A percentile compares a stretch with the other conserved stretches of the same genome.
Evolutionary conservation across 2,113 vertebrate genomes (phyloP).

Genomic region (Capra hircus): DNA sequence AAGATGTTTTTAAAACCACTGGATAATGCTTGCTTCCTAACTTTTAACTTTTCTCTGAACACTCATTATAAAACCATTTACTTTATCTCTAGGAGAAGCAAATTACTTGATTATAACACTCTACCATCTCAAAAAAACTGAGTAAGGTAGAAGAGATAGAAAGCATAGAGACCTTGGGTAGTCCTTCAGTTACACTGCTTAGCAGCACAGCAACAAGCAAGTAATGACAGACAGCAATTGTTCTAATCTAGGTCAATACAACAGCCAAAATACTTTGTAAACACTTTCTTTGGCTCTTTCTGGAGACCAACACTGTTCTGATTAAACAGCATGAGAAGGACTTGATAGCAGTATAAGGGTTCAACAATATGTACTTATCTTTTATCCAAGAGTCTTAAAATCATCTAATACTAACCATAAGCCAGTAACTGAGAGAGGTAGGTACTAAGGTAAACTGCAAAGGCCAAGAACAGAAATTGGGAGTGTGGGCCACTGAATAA

Average conservation of each 20-base stretch:
- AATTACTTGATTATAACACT: constrained; percentile 15
- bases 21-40: background rate
- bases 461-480: constrained; percentile 17
- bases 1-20: background rate
- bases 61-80: constrained; percentile 11
- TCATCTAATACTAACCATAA: background rate
- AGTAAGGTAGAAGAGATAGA: background rate
- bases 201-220: constrained; percentile 9
- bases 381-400: constrained; percentile 41
- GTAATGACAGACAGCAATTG: constrained; percentile 1
- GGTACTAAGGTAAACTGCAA: constrained; percentile 13
- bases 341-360: background rate
- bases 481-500: background rate
- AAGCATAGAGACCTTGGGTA: background rate
- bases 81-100: background rate
- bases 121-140: constrained; percentile 1
- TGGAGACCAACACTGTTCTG: constrained; percentile 40
- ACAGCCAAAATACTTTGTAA: constrained; percentile 37
- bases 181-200: background rate
- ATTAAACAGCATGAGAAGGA: constrained; percentile 24
- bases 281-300: constrained; percentile 41
- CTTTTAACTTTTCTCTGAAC: background rate
- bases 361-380: constrained; percentile 18
- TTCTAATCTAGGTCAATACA: constrained; percentile 45
- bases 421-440: constrained; percentile 25